These are phyloP conservation scores for Daboia siamensis DNA, from an alignment of 2,113 vertebrate species.

Conservation along the genomic window DNA sequence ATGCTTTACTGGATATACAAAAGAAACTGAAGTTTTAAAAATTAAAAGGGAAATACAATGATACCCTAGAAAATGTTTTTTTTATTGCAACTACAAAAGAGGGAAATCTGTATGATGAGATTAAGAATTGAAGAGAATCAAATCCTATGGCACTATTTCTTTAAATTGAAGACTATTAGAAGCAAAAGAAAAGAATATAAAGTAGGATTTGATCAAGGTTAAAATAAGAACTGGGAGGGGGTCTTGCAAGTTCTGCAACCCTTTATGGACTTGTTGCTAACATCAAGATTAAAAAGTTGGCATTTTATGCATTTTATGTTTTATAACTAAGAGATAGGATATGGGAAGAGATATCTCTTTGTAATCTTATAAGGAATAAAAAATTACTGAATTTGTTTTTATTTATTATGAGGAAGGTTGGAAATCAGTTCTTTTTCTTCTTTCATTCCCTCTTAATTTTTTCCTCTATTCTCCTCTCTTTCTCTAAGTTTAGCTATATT, in stretches of 20 bases:
- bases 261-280: background rate
- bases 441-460: background rate
- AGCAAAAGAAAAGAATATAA: background rate
- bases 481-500: background rate
- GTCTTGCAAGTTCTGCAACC: background rate
- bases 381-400: background rate
- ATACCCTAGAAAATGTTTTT: background rate
- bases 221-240: background rate
- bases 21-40: background rate
- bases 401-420: background rate
- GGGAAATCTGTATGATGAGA: background rate
- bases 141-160: background rate
- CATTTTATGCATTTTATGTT: background rate
- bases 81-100: background rate
- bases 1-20: background rate
- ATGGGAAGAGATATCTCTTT: background rate
- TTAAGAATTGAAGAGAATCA: background rate
- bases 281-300: background rate
- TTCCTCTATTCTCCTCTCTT: background rate
- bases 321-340: background rate
- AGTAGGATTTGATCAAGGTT: background rate
- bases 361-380: background rate
- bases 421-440: background rate
- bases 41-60: background rate
- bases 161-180: background rate